Evolutionary conservation across 2,113 vertebrate species (phyloP).

Genomic region (Xiphophorus hellerii): DNA sequence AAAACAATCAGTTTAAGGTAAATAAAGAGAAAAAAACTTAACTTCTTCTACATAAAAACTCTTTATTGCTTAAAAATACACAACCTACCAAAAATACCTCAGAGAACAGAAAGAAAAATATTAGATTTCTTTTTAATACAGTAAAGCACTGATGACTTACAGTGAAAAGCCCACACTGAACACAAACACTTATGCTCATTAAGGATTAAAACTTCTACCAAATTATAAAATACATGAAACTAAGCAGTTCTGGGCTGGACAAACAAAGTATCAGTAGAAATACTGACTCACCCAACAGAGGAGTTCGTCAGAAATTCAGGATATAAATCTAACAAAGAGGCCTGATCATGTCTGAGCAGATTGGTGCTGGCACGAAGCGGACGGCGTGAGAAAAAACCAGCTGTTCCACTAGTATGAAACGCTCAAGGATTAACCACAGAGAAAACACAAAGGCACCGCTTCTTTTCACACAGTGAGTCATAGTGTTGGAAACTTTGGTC

Average conservation of each 20-base stretch:
- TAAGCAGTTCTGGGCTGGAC: too few relatives aligned
- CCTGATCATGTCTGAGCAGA: not conserved
- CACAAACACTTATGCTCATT: not conserved
- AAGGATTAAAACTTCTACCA: not conserved
- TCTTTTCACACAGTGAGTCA: slow-evolving; percentile 2
- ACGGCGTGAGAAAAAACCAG: slow-evolving; percentile 35
- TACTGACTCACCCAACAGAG: not conserved
- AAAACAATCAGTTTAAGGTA: too few relatives aligned
- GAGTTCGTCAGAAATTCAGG: not conserved
- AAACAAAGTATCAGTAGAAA: not conserved
- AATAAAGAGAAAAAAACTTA: not conserved
- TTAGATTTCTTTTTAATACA: slow-evolving; percentile 27
- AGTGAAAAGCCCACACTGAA: slow-evolving; percentile 5
- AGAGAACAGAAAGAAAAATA: slow-evolving; percentile 54
- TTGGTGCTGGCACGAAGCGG: not conserved
- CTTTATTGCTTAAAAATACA: slow-evolving; percentile 71
- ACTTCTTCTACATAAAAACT: slow-evolving; percentile 27
- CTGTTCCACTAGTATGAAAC: slow-evolving; percentile 14
- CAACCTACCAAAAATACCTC: slow-evolving; percentile 51
- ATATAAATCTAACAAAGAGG: not conserved
- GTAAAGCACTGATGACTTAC: not conserved
- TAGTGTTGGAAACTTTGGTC: not conserved
- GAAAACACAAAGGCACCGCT: slow-evolving; percentile 53
- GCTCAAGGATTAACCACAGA: slow-evolving; percentile 1
- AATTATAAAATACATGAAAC: not conserved